Percentiles rank a stretch among this genome's conserved stretches.
Conservation (phyloP, 1,140 invertebrate genomes). For the Rhagoletis pomonella region DNA sequence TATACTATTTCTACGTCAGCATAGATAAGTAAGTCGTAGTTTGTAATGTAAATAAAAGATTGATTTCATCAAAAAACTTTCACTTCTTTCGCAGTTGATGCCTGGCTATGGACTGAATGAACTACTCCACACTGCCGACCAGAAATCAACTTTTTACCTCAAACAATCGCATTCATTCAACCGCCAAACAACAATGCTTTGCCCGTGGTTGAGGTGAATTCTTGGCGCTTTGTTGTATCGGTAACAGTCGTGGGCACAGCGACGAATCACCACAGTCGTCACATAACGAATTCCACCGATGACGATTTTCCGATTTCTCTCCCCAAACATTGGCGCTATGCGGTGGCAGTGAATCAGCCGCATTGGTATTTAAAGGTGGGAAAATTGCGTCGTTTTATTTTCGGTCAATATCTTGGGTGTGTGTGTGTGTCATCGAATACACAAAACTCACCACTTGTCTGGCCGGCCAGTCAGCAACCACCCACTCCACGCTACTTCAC, state of each 20-base stretch:
- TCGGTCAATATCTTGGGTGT: not conserved
- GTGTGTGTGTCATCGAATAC: not conserved
- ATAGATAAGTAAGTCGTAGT: no score
- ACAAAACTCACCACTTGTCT: conserved; percentile 17
- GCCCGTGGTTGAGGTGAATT: conserved; percentile 30
- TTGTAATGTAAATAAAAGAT: no score
- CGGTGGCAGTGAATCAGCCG: conserved; percentile 27
- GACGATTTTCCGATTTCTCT: not conserved
- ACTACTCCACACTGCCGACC: not conserved
- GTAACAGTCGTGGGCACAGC: not conserved
- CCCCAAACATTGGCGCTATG: not conserved
- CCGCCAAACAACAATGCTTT: not conserved
- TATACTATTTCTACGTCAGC: no score
- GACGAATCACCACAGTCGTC: conserved; percentile 1
- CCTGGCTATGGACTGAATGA: not conserved
- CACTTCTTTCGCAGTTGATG: conserved; percentile 6
- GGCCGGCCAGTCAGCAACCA: conserved; percentile 4
- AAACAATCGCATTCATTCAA: conserved; percentile 26
- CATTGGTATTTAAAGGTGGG: conserved; percentile 31
- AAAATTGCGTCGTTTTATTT: conserved; percentile 23
- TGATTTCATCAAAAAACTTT: not conserved
- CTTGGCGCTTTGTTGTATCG: not conserved
- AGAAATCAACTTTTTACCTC: conserved; percentile 28
- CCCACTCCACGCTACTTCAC: not conserved
- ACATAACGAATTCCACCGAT: not conserved